Evolutionary conservation across 2,797 vertebrate genomes (phyloP), one percentile per base, ranked within the genome.

Genomic region (Hybognathus amarus): DNA sequence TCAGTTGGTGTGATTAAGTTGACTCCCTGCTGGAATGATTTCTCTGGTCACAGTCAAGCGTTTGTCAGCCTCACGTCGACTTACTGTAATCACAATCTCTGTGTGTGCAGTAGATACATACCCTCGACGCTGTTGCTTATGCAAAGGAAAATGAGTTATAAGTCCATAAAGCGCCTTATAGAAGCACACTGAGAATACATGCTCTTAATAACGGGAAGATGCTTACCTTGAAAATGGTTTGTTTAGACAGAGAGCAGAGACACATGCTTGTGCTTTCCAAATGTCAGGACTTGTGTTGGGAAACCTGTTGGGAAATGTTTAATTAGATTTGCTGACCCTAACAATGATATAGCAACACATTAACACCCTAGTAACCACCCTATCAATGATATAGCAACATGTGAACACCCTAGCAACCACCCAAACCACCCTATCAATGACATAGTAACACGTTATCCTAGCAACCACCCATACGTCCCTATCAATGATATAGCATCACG

Each of bases 1-100:
- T 93, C 93, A 88, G 92, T 93, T 92, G 92, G 88, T 87, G 88
- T 93, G 93, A 94, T 94, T 94, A 93, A 94, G 92, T 87, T 64
- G 1, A 89, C 91, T 91, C 83, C 85, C 88, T 86, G 88, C 90
- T 89, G 86, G 91, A 92, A 93, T 92, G 91, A 85, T 66, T 75
- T 75, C 85, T 86, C 85, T 89, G 24, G 89, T 90, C 87, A 87
- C 88, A 87, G 90, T 91, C 90, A 91, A 93, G 93, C 92, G 90
- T 89, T 86, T 75, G 79, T 89, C 82, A 91, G 92, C 90, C 89
- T 90, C 85, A 85, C 24, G 54, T 85, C 85, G 92, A 92, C 86
- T 93, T 93, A 93, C 90, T 77, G 38, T 83, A 64, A 82, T 80
- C 82, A 84, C 83, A 66, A 82, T 59, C 80, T 70, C 63, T 66